A percentile compares a stretch with the other conserved stretches of the same genome.
phyloP scores from a whole-genome alignment of 2,113 vertebrate species.

The Charina bottae region DNA sequence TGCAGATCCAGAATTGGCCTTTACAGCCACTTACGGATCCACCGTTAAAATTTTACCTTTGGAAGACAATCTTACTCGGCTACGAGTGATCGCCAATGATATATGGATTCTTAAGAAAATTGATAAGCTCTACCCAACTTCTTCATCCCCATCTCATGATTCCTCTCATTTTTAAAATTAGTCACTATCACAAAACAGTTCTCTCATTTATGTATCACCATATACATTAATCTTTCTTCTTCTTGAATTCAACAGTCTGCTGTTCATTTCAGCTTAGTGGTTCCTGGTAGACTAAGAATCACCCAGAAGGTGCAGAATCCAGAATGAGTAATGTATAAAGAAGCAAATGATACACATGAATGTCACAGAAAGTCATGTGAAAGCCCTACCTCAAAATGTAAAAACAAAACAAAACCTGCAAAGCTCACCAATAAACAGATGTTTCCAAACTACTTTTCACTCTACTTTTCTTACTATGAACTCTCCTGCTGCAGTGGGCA shows the following conservation, averaged over 20 bases:
- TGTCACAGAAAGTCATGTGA: too few relatives aligned
- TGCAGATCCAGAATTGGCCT: too few relatives aligned
- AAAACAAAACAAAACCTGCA: background rate
- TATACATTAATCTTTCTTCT: background rate
- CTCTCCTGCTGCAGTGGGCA: background rate
- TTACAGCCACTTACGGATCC: too few relatives aligned
- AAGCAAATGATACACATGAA: background rate
- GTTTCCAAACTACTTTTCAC: background rate
- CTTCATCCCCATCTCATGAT: background rate
- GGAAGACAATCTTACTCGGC: too few relatives aligned
- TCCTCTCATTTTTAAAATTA: background rate
- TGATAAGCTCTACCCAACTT: background rate
- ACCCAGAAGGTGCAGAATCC: background rate
- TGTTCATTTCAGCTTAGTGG: background rate
- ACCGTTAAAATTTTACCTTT: too few relatives aligned
- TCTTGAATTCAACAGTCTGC: background rate
- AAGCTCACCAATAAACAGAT: background rate
- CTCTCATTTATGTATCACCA: background rate
- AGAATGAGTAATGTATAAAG: background rate
- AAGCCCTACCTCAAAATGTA: background rate
- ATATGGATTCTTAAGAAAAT: background rate
- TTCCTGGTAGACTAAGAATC: background rate
- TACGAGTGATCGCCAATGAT: too few relatives aligned
- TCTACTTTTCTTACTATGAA: background rate
- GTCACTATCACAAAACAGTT: background rate